Percentiles rank a stretch among this genome's conserved stretches.
Conservation (phyloP, 2,113 vertebrate genomes). For the Cathartes aura region DNA sequence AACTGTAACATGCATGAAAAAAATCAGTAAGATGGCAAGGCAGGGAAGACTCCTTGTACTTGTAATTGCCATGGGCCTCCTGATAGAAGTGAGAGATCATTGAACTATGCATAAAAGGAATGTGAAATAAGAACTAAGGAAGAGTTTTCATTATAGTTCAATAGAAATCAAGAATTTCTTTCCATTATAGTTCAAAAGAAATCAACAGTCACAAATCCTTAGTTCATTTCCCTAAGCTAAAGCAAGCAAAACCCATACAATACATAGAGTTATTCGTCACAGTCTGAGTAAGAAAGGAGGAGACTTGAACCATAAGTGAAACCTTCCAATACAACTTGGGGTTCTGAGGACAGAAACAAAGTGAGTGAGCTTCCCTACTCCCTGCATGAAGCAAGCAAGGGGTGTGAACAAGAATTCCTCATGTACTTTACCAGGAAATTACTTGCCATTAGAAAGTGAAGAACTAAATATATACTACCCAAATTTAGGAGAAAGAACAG, state of each 20-base stretch:
- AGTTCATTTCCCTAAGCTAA: not conserved
- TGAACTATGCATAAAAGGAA: not conserved
- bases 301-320: not conserved
- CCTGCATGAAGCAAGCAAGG: not conserved
- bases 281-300: not conserved
- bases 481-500: not conserved
- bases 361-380: not conserved
- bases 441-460: not conserved
- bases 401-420: not conserved
- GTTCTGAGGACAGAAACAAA: not conserved
- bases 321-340: not conserved
- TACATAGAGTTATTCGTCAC: not conserved
- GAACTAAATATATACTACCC: not conserved
- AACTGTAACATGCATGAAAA: not conserved
- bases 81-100: not conserved
- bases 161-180: not conserved
- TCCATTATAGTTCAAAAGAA: not conserved
- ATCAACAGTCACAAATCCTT: not conserved
- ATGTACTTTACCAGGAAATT: not conserved
- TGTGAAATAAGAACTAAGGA: not conserved
- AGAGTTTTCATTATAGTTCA: not conserved
- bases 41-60: not conserved
- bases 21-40: not conserved
- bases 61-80: not conserved
- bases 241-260: not conserved